phyloP scores from a whole-genome alignment of 1,140 invertebrate species.

The Dufourea novaeangliae region DNA sequence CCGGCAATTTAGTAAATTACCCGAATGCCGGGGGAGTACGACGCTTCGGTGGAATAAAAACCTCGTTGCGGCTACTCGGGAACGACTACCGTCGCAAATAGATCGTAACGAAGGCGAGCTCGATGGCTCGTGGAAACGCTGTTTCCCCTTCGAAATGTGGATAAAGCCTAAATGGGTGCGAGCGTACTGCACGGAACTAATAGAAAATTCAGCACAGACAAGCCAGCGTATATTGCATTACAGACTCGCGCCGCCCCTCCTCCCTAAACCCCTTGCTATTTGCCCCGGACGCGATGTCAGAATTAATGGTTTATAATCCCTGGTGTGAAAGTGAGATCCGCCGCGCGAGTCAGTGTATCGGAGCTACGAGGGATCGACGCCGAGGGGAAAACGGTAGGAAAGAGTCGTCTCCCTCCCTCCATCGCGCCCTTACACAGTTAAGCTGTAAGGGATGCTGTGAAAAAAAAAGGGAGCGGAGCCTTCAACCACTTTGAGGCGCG shows the following conservation, averaged over 20 bases:
- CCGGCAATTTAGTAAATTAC: slow-evolving; percentile 48
- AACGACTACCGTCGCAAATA: neutral
- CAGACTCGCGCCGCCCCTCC: neutral
- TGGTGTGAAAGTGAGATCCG: slow-evolving; percentile 78
- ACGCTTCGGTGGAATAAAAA: neutral
- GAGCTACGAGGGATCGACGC: slow-evolving; percentile 64
- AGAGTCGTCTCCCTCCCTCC: slow-evolving; percentile 63
- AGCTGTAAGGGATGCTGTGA: slow-evolving; percentile 80
- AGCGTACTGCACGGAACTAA: slow-evolving; percentile 23
- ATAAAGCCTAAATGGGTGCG: neutral
- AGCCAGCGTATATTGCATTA: slow-evolving; percentile 19
- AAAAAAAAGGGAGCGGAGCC: slow-evolving; percentile 79
- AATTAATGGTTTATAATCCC: slow-evolving; percentile 80
- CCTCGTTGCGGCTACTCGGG: neutral
- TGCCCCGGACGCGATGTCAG: slow-evolving; percentile 69
- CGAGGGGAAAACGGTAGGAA: slow-evolving; percentile 43
- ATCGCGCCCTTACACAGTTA: slow-evolving; percentile 69
- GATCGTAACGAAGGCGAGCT: slow-evolving; percentile 15
- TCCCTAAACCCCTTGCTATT: slow-evolving; percentile 7
- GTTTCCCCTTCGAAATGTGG: no score
- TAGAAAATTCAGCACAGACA: slow-evolving; percentile 46
- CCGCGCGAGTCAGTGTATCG: slow-evolving; percentile 73
- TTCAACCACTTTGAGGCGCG: slow-evolving; percentile 81
- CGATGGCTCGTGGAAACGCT: slow-evolving; percentile 25
- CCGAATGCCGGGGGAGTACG: neutral